A percentile compares a stretch with the other conserved stretches of the same genome.
These are phyloP conservation scores for Crioceris asparagi DNA, from an alignment of 2,888 invertebrate genomes.

Conservation along the genomic window DNA sequence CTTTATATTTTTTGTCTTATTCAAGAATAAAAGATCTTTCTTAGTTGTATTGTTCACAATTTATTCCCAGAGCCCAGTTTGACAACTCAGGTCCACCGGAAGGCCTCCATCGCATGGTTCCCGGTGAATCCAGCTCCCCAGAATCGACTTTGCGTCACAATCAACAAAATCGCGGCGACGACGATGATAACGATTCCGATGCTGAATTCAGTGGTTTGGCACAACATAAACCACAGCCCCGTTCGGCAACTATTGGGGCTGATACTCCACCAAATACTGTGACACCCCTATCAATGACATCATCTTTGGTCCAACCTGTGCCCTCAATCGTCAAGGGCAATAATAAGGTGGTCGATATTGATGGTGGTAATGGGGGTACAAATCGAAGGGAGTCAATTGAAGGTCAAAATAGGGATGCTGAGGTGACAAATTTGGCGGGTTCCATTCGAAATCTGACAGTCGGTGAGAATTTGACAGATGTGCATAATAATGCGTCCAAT, in stretches of 20 bases:
- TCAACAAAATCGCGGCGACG: slow-evolving; percentile 9
- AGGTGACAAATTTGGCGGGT: slow-evolving; percentile 25
- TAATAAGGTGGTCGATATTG: no score
- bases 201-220: slow-evolving; percentile 17
- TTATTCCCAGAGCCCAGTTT: slow-evolving; percentile 15
- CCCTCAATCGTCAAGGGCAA: no score
- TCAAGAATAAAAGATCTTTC: no score
- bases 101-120: slow-evolving; percentile 51
- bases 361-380: no score
- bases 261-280: slow-evolving; percentile 37
- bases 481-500: slow-evolving; percentile 22
- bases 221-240: slow-evolving; percentile 14
- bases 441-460: slow-evolving; percentile 34
- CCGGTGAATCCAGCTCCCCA: slow-evolving; percentile 48
- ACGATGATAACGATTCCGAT: slow-evolving; percentile 24
- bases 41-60: no score
- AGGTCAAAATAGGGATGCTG: slow-evolving; percentile 25
- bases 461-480: slow-evolving; percentile 30
- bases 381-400: slow-evolving; percentile 29
- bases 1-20: no score
- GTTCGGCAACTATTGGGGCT: slow-evolving; percentile 38
- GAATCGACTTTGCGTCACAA: slow-evolving; percentile 23
- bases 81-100: slow-evolving; percentile 37
- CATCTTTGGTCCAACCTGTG: no score
- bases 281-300: no score